Evolutionary conservation across 2,113 vertebrate species (phyloP).

Genomic region (Actinemys pallida): DNA sequence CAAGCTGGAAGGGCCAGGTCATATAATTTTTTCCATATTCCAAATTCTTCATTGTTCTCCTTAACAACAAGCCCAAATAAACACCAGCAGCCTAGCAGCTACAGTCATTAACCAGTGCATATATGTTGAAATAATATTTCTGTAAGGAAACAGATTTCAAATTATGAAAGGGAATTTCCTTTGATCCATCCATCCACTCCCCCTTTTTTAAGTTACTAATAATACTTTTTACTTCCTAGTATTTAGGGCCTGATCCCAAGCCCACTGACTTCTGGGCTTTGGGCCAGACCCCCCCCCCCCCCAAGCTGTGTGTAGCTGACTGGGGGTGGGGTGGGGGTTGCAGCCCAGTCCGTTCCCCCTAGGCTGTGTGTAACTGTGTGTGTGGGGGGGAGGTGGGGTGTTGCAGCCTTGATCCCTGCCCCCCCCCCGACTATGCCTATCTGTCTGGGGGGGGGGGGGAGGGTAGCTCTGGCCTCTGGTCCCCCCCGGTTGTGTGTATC

Average conservation of each 20-base stretch:
- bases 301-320: no score
- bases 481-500: background rate
- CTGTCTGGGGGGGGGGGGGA: rapidly evolving
- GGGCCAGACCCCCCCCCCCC: rapidly evolving
- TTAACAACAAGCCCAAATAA: background rate
- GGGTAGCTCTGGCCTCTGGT: background rate
- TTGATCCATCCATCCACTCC: background rate
- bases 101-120: background rate
- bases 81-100: background rate
- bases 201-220: background rate
- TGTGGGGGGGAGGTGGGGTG: no score
- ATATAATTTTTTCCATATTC: background rate
- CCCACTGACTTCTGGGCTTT: no score
- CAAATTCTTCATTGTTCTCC: background rate
- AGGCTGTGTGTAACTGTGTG: no score
- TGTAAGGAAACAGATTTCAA: background rate
- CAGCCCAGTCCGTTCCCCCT: background rate
- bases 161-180: background rate
- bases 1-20: background rate
- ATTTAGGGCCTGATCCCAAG: background rate
- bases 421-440: no score
- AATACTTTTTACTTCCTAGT: background rate
- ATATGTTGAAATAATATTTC: background rate
- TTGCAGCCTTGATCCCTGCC: rapidly evolving
- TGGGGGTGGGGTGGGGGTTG: no score